These are phyloP conservation scores for Paramisgurnus dabryanus DNA, from an alignment of 2,113 vertebrate species.

Conservation along the genomic window DNA sequence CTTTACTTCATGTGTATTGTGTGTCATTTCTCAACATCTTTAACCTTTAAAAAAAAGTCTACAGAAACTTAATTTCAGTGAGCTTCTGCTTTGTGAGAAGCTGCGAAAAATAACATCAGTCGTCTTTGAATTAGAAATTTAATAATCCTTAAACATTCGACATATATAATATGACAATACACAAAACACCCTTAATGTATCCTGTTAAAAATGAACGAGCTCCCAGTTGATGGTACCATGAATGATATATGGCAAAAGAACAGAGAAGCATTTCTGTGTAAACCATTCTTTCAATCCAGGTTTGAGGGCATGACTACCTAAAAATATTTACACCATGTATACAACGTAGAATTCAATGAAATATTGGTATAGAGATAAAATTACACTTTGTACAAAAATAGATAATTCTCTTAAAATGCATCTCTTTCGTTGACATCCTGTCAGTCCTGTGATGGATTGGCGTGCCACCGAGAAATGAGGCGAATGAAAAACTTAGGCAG, in stretches of 20 bases:
- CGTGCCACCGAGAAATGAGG: conserved; percentile 18
- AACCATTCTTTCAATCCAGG: conserved; percentile 53
- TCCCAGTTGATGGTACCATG: conserved; percentile 34
- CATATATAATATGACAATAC: conserved; percentile 38
- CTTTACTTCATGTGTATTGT: too few species aligned
- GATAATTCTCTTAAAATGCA: conserved; percentile 63
- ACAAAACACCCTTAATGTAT: conserved; percentile 35
- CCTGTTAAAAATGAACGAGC: conserved; percentile 32
- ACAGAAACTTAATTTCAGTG: too few species aligned
- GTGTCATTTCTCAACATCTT: too few species aligned
- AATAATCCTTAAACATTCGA: conserved; percentile 46
- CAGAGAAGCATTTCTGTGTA: conserved; percentile 10
- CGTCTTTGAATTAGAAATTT: conserved; percentile 43
- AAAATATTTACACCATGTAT: conserved; percentile 68
- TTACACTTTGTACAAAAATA: conserved; percentile 83
- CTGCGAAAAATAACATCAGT: conserved; percentile 10
- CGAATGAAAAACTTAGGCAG: not conserved
- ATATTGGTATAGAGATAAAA: conserved; percentile 72
- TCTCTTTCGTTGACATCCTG: conserved; percentile 46
- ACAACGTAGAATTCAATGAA: conserved; percentile 63
- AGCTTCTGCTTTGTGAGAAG: too few species aligned
- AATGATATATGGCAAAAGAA: conserved; percentile 23
- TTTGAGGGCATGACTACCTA: conserved; percentile 41
- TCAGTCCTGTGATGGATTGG: conserved; percentile 6
- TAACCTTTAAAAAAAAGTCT: too few species aligned